phyloP scores from a whole-genome alignment of 2,888 invertebrate species.

The Trachelus stipa region DNA sequence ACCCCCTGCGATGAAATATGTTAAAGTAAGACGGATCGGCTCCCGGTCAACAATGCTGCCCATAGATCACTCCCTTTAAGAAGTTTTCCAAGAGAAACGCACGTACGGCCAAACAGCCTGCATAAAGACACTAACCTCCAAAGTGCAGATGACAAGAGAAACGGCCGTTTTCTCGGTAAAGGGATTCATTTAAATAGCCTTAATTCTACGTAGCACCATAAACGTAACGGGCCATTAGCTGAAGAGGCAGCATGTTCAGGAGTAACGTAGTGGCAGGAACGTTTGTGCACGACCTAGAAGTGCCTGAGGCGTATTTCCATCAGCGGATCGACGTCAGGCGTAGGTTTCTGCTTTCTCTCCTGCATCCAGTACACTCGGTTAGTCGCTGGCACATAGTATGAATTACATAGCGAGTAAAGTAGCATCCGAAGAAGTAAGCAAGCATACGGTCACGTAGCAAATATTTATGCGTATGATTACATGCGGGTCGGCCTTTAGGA shows the following conservation, averaged over 20 bases:
- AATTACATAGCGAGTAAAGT: neutral
- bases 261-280: neutral
- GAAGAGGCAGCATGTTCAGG: neutral
- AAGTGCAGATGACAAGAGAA: neutral
- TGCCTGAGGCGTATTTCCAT: neutral
- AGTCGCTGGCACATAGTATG: neutral
- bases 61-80: neutral
- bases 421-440: neutral
- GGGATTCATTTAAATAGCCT: neutral
- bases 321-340: neutral
- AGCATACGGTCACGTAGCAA: constrained; percentile 14
- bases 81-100: neutral
- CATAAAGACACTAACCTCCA: neutral
- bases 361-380: neutral
- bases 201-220: neutral
- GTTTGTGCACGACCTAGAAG: neutral
- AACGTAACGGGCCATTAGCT: neutral
- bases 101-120: neutral
- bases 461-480: constrained; percentile 31
- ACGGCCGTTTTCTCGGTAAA: neutral
- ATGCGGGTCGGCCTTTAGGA: constrained; percentile 5
- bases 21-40: neutral
- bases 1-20: neutral
- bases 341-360: constrained; percentile 7
- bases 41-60: neutral